phyloP scores from a whole-genome alignment of 2,113 vertebrate genomes.

The Halcyon senegalensis region DNA sequence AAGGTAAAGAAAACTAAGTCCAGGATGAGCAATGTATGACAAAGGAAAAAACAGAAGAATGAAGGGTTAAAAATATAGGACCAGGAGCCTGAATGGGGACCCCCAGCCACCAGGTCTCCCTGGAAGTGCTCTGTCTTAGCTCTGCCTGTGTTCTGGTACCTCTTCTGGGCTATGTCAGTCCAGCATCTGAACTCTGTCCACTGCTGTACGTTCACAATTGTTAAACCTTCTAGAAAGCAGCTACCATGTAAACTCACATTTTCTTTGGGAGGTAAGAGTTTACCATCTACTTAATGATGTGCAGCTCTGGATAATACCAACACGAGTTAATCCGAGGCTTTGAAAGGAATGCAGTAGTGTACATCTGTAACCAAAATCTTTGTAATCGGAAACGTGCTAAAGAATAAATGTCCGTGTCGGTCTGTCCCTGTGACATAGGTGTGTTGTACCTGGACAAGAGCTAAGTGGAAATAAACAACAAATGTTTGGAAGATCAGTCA shows the following conservation, averaged over 20 bases:
- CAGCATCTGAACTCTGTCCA: accelerated
- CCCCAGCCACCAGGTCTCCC: background rate
- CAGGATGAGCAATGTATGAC: background rate
- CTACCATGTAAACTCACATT: background rate
- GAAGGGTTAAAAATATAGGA: background rate
- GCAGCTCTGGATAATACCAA: background rate
- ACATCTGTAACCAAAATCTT: background rate
- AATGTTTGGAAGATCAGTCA: background rate
- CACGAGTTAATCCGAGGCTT: background rate
- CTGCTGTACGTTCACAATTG: background rate
- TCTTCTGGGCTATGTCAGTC: background rate
- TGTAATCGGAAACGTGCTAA: background rate
- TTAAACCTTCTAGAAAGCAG: background rate
- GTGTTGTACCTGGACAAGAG: background rate
- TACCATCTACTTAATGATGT: background rate
- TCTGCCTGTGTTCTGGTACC: background rate
- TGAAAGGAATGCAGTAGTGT: accelerated
- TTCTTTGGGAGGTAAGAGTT: background rate
- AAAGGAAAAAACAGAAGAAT: background rate
- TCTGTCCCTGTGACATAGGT: background rate
- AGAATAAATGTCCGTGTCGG: background rate
- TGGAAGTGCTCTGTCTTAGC: background rate
- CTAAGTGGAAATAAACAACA: background rate
- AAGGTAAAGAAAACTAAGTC: background rate
- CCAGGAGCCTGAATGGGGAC: background rate